phyloP scores from a whole-genome alignment of 2,113 vertebrate genomes.

The Amblyornis subalaris region DNA sequence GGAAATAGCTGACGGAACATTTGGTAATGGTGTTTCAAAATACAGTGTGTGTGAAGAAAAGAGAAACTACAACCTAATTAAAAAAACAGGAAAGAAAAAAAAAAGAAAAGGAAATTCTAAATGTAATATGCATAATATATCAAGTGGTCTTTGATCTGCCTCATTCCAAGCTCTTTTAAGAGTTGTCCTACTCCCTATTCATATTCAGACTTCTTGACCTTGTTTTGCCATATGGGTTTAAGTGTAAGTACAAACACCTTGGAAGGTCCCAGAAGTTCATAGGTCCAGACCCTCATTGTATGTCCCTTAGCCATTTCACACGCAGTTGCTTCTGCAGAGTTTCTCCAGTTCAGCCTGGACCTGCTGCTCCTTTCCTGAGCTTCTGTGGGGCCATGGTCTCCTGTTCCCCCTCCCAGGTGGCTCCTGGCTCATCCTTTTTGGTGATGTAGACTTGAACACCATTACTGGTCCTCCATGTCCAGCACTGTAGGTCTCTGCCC shows the following conservation, averaged over 20 bases:
- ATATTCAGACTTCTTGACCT: background rate
- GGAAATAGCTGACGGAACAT: background rate
- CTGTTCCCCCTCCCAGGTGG: background rate
- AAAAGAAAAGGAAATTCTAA: background rate
- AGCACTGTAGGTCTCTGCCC: background rate
- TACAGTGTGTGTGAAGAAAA: background rate
- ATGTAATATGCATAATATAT: background rate
- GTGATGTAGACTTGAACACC: background rate
- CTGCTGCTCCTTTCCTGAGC: accelerated
- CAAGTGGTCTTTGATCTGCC: background rate
- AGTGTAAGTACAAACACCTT: background rate
- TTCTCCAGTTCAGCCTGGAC: background rate
- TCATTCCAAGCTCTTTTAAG: background rate
- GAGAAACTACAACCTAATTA: background rate
- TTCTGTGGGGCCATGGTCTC: background rate
- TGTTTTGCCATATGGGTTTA: background rate
- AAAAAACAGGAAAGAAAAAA: background rate
- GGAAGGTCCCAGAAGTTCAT: background rate
- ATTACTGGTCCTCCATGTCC: accelerated
- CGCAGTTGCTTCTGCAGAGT: background rate
- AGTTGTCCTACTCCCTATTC: background rate
- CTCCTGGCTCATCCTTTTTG: background rate
- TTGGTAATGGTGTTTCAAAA: background rate
- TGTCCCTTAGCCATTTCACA: background rate
- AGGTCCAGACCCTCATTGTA: background rate